Evolutionary conservation across 1,140 invertebrate species (phyloP), one percentile per base, ranked within the genome.

Genomic region (Platyscapa corneri): DNA sequence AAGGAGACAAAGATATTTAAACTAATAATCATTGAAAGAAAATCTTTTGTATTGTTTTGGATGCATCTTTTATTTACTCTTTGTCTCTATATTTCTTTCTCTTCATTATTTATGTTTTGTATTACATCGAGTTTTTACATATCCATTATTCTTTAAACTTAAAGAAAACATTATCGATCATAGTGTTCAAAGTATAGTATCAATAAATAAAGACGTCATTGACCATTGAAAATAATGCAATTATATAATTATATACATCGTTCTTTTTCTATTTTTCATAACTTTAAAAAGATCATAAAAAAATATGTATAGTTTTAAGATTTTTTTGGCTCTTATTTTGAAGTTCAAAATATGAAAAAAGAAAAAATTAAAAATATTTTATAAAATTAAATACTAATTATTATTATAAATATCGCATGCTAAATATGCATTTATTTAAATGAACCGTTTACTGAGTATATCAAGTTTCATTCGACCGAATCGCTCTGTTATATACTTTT

Each of bases 341-440:
- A 20, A 65, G 27, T 37, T 84, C 49, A 5, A 14, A 80, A 79
- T 34, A 72, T 32, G n/a, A 32, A 72, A 34, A 34, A 34, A 49
- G 34, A 83, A 42, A 46, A 75, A 27, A 37, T 67, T n/a, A 42
- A 46, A 34, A 53, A n/a, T 60, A 70, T 23, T 60, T 37, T 84
- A 53, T 27, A 23, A 84, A 84, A 37, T 84, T 84, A 18, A 65
- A 72, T 42, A 60, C 10, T 72, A 32, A 84, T 79, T 34, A 74
- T 85, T 64, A 77, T 42, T 65, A 49, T 78, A 81, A 80, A 49
- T 76, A 72, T 37, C 23, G 49, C 67, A 76, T 64, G 81, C 65
- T 86, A 18, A 67, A 82, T 46, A 79, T 83, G 76, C 76, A 86
- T 86, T 86, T 83, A 86, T 74, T 16, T 30, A 30, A 79, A 74